Percentiles rank a stretch among this genome's conserved stretches.
Evolutionary conservation across 2,797 vertebrate genomes (phyloP).

Genomic region (Delichon dasypus): DNA sequence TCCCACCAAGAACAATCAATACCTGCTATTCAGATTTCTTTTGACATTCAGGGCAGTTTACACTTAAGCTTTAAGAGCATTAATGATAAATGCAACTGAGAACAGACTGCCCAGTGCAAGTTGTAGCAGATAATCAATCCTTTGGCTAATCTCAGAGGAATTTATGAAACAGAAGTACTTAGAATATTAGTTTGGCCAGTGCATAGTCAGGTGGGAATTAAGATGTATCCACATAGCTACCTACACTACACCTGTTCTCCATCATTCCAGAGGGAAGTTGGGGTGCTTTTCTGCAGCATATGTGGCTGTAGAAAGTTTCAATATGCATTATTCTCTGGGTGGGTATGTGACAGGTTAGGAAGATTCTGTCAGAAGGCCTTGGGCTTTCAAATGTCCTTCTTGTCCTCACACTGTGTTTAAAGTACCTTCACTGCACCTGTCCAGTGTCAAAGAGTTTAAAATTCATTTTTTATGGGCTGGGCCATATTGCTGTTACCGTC

Average conservation of each 20-base stretch:
- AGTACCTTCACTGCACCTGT: not conserved
- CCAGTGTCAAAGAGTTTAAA: not conserved
- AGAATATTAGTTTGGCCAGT: not conserved
- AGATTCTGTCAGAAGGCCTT: not conserved
- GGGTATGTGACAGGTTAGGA: rapidly evolving
- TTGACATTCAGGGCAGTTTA: not conserved
- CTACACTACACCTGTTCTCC: not conserved
- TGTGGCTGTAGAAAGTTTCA: not conserved
- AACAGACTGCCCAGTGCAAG: not conserved
- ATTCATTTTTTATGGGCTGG: not conserved
- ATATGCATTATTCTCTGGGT: not conserved
- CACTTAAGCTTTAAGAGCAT: not conserved
- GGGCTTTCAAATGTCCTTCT: not conserved
- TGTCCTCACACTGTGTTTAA: not conserved
- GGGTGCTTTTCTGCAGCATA: not conserved
- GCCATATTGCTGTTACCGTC: not conserved
- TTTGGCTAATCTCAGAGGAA: not conserved
- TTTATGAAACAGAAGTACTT: not conserved
- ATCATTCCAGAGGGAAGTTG: not conserved
- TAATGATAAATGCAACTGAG: not conserved
- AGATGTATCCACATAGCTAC: not conserved
- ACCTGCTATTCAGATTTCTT: not conserved
- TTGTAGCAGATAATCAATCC: not conserved
- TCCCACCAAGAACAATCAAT: not conserved
- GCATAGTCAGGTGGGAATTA: not conserved